phyloP scores from a whole-genome alignment of 2,888 invertebrate species.

The Lacanobia oleracea region DNA sequence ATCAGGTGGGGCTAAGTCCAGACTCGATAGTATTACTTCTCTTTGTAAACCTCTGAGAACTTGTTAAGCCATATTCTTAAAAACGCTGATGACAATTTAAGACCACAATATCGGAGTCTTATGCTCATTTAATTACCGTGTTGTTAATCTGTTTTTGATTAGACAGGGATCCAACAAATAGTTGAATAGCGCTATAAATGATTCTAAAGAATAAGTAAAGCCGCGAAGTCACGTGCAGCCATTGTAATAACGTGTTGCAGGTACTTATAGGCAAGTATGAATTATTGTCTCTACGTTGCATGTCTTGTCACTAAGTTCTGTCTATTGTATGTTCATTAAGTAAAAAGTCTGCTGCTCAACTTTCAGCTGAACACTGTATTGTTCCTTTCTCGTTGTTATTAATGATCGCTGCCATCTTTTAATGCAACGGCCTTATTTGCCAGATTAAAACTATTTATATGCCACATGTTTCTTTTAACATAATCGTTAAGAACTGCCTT shows the following conservation, averaged over 20 bases:
- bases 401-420: constrained; percentile 12
- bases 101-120: neutral
- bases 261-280: constrained; percentile 31
- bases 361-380: constrained; percentile 34
- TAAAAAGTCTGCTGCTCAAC: constrained; percentile 50
- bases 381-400: constrained; percentile 37
- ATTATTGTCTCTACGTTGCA: constrained; percentile 51
- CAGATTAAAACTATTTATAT: constrained; percentile 10
- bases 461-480: constrained; percentile 11
- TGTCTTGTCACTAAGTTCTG: constrained; percentile 37
- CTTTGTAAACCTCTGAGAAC: neutral
- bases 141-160: neutral
- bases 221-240: constrained; percentile 58
- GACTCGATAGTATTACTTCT: neutral
- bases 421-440: neutral
- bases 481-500: constrained; percentile 5
- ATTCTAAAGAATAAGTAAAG: constrained; percentile 39
- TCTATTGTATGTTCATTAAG: constrained; percentile 43
- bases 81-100: neutral
- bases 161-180: constrained; percentile 14
- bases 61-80: neutral
- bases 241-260: constrained; percentile 44
- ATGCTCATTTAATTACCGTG: neutral
- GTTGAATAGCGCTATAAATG: neutral
- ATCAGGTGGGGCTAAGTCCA: neutral